A percentile compares a stretch with the other conserved stretches of the same genome.
Conservation (phyloP, 2,888 invertebrate species). For the Phortica magna region DNA sequence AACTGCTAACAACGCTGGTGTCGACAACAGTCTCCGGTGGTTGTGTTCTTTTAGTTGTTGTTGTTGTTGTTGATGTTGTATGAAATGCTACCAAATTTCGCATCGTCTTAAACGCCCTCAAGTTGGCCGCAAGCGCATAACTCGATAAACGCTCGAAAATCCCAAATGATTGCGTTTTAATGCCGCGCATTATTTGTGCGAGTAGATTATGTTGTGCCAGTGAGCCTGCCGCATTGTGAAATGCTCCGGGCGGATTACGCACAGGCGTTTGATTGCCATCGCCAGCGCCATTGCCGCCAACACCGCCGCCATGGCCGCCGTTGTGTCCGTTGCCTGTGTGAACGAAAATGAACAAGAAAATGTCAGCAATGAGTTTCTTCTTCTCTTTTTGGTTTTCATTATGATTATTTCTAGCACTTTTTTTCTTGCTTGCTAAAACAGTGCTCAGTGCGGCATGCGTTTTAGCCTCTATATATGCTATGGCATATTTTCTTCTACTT, state of each 20-base stretch:
- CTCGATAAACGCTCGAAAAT: slow-evolving; percentile 76
- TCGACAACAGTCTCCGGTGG: slow-evolving; percentile 63
- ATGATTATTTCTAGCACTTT: neutral
- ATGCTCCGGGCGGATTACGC: slow-evolving; percentile 78
- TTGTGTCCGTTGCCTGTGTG: slow-evolving; percentile 1
- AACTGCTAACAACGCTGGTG: slow-evolving; percentile 40
- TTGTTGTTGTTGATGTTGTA: neutral
- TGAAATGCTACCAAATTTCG: neutral
- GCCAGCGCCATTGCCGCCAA: slow-evolving; percentile 63
- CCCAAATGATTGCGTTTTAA: slow-evolving; percentile 77
- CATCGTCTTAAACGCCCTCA: slow-evolving; percentile 10
- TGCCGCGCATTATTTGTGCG: slow-evolving; percentile 76
- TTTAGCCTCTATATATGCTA: slow-evolving; percentile 39
- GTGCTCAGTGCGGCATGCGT: neutral
- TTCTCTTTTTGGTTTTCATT: neutral
- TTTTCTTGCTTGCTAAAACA: too few species aligned
- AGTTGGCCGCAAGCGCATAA: slow-evolving; percentile 62
- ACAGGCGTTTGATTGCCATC: slow-evolving; percentile 77
- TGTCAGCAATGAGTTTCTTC: neutral
- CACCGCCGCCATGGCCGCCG: neutral
- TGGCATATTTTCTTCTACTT: slow-evolving; percentile 37
- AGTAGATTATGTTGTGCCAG: slow-evolving; percentile 75
- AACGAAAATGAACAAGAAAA: neutral
- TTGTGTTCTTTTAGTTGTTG: slow-evolving; percentile 46
- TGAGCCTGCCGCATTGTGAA: slow-evolving; percentile 77